Evolutionary conservation across 2,888 invertebrate genomes (phyloP), one percentile per base, ranked within the genome.

Genomic region (Pyrrhia umbra): DNA sequence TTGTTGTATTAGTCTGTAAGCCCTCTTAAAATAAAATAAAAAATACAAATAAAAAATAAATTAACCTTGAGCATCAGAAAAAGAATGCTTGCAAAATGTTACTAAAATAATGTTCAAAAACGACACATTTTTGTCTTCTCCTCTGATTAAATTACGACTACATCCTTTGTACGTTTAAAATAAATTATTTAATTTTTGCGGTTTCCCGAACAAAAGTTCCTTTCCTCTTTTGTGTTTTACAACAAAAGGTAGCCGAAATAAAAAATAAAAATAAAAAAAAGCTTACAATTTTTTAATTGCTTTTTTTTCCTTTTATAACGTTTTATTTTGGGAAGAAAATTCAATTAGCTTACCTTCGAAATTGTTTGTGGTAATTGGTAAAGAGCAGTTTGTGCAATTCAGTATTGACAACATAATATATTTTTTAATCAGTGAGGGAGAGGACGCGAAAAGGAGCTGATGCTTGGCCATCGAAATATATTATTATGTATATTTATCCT

Each of bases 171-270:
- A 45, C 39, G 34, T 43, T 56, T 21, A 18, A 20, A 64, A 67
- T 46, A 18, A n/a, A 39, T 45, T 21, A 50, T 49, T 56, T 10
- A 20, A 39, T 58, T 63, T 73, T 68, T 60, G 52, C 42, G 56
- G 49, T 56, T 54, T 42, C 63, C 16, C 18, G 42, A 51, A 73
- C 52, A 68, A 74, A 64, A 57, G 73, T 61, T 72, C 18, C 34
- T 5, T n/a, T 27, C 46, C 34, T 51, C 68, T 74, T n/a, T 73
- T 74, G 64, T 73, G 46, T 57, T 42, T 2, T 27, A 34, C 30
- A 73, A 73, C 74, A 73, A 74, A 57, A 64, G 69, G 34, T 45
- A 39, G 54, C 40, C 23, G 40, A 55, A 43, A 47, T 60, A 54
- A 23, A 57, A 9, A 60, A 46, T 47, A 68, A 25, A 47, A 64